A percentile compares a stretch with the other conserved stretches of the same genome.
Conservation (phyloP, 2,888 invertebrate genomes). For the Cloeon dipterum region DNA sequence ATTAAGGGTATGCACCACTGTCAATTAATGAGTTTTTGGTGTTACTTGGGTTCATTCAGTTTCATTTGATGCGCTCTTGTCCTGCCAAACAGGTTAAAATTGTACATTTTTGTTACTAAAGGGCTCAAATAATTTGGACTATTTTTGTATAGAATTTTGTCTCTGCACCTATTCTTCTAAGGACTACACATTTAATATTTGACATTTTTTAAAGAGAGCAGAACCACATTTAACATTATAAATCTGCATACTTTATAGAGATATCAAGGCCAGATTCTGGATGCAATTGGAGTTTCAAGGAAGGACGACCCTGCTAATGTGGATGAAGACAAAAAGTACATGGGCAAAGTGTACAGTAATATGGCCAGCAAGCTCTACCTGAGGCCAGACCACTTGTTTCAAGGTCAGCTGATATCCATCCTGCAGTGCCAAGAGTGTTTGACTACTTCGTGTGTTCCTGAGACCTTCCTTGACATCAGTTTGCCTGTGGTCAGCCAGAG, state of each 20-base stretch:
- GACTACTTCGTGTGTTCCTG: conserved; percentile 65
- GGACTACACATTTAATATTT: no score
- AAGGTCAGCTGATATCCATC: conserved; percentile 76
- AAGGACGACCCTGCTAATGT: conserved; percentile 54
- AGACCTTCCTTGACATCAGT: conserved; percentile 86
- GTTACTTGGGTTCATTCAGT: not conserved
- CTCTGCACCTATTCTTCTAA: no score
- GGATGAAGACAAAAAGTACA: conserved; percentile 47
- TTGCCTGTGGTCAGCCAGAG: conserved; percentile 42
- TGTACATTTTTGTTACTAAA: not conserved
- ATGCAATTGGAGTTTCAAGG: conserved; percentile 44
- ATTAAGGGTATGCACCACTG: conserved; percentile 15
- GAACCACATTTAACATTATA: not conserved
- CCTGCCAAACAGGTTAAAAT: not conserved
- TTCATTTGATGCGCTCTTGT: no score
- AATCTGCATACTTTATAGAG: conserved; percentile 25
- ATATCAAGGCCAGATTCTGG: conserved; percentile 59
- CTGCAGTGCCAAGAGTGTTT: conserved; percentile 74
- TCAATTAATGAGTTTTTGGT: not conserved
- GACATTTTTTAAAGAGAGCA: not conserved
- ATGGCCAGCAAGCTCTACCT: conserved; percentile 55
- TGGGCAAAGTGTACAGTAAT: conserved; percentile 62
- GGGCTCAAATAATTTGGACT: no score
- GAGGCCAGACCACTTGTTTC: conserved; percentile 76
- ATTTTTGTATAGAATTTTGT: no score